phyloP scores from a whole-genome alignment of 2,113 vertebrate genomes.

The Pycnonotus jocosus region DNA sequence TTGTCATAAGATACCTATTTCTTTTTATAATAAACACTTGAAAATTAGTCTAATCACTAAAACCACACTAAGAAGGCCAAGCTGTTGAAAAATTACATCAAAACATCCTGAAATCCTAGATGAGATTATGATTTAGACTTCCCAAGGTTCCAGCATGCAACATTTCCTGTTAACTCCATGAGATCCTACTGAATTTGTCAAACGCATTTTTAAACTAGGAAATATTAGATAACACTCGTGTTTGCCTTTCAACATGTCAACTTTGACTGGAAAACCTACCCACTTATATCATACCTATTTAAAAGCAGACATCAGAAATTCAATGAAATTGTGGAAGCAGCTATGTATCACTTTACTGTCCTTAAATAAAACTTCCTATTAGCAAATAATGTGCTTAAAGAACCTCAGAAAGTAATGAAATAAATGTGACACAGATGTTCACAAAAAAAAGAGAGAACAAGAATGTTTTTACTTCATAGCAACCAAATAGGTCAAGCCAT shows the following conservation, averaged over 20 bases:
- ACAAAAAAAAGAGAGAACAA: conserved; percentile 57
- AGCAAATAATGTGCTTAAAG: conserved; percentile 63
- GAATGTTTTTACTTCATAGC: conserved; percentile 78
- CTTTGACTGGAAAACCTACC: neutral
- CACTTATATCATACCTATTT: neutral
- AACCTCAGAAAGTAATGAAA: conserved; percentile 68
- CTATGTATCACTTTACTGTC: neutral
- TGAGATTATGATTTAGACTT: neutral
- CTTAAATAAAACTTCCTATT: conserved; percentile 43
- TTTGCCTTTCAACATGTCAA: neutral
- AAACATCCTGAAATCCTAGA: neutral
- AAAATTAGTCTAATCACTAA: neutral
- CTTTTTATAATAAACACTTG: neutral
- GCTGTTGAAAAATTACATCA: neutral
- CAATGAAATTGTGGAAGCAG: neutral
- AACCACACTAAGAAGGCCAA: neutral
- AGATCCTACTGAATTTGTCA: neutral
- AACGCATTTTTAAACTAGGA: neutral
- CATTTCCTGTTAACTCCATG: neutral
- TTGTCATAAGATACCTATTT: neutral
- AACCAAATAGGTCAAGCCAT: conserved; percentile 78
- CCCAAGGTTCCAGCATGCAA: neutral
- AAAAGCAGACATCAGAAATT: neutral
- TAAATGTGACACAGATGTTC: conserved; percentile 78
- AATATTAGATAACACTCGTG: neutral